These are phyloP conservation scores for Drosophila fulvimacula DNA, from an alignment of 2,888 invertebrate species.

Conservation along the genomic window DNA sequence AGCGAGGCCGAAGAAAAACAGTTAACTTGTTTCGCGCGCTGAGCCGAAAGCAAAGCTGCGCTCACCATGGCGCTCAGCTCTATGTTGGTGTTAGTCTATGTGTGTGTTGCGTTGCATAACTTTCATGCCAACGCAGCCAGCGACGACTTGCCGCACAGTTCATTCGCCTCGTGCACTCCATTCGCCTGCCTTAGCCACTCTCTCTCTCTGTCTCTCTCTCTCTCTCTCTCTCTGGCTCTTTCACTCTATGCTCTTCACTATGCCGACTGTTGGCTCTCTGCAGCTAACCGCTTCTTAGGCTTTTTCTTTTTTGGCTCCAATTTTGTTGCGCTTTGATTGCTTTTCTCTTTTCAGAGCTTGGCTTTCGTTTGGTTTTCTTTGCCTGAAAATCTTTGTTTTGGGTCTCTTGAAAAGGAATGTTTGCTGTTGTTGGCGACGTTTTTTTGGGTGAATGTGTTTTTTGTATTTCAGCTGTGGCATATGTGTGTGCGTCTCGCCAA, in stretches of 20 bases:
- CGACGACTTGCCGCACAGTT: slow-evolving; percentile 75
- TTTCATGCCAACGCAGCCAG: slow-evolving; percentile 77
- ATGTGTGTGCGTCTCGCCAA: slow-evolving; percentile 1
- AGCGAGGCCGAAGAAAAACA: slow-evolving; percentile 66
- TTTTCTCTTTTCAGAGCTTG: slow-evolving; percentile 68
- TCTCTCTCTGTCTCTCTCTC: slow-evolving; percentile 16
- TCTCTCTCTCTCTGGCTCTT: slow-evolving; percentile 5
- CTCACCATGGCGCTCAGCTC: slow-evolving; percentile 54
- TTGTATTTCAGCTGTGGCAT: slow-evolving; percentile 24
- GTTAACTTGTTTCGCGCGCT: slow-evolving; percentile 74
- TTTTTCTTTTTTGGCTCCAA: slow-evolving; percentile 37
- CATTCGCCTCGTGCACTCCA: slow-evolving; percentile 84
- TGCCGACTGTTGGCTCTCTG: slow-evolving; percentile 49
- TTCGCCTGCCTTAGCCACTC: slow-evolving; percentile 55
- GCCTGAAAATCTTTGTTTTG: slow-evolving; percentile 33
- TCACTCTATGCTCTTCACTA: slow-evolving; percentile 29
- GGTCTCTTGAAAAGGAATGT: slow-evolving; percentile 67
- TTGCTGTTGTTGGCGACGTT: slow-evolving; percentile 54
- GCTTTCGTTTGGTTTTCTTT: slow-evolving; percentile 64
- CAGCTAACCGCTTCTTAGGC: slow-evolving; percentile 45
- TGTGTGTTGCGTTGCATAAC: slow-evolving; percentile 81
- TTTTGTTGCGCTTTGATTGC: slow-evolving; percentile 43
- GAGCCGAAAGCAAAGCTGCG: slow-evolving; percentile 66
- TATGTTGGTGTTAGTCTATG: slow-evolving; percentile 32
- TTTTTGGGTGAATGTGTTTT: slow-evolving; percentile 60